These are phyloP conservation scores for Cercopithecus diana DNA, from an alignment of 2,797 vertebrate genomes.

Conservation along the genomic window DNA sequence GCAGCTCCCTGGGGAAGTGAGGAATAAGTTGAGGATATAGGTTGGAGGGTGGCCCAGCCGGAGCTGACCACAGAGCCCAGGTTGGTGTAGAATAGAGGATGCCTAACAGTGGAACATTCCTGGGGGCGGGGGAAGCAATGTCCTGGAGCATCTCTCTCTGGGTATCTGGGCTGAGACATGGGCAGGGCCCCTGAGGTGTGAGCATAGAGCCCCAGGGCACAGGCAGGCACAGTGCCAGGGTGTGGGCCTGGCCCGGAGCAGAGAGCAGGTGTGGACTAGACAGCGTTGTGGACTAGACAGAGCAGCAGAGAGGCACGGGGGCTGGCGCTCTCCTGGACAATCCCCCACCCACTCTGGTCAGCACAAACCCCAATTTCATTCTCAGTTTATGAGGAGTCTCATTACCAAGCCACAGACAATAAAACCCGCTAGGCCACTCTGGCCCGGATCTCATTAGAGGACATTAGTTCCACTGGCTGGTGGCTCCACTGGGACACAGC, in stretches of 20 bases:
- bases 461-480: constrained; percentile 76
- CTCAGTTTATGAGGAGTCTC: constrained; percentile 75
- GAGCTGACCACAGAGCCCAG: not conserved
- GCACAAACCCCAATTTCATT: constrained; percentile 62
- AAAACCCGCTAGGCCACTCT: constrained; percentile 69
- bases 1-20: not conserved
- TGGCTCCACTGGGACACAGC: constrained; percentile 66
- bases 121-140: not conserved
- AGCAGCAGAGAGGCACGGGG: not conserved
- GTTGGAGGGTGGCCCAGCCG: not conserved
- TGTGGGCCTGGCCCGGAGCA: not conserved
- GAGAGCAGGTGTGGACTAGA: not conserved
- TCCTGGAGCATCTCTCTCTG: not conserved
- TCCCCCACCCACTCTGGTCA: not conserved
- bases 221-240: not conserved
- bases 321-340: not conserved
- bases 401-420: constrained; percentile 78
- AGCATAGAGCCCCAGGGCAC: not conserved
- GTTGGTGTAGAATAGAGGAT: not conserved
- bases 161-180: not conserved
- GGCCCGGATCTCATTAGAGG: constrained; percentile 77
- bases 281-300: not conserved
- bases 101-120: not conserved
- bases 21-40: not conserved
- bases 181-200: not conserved